phyloP scores from a whole-genome alignment of 2,113 vertebrate species.

The Triplophysa rosa region DNA sequence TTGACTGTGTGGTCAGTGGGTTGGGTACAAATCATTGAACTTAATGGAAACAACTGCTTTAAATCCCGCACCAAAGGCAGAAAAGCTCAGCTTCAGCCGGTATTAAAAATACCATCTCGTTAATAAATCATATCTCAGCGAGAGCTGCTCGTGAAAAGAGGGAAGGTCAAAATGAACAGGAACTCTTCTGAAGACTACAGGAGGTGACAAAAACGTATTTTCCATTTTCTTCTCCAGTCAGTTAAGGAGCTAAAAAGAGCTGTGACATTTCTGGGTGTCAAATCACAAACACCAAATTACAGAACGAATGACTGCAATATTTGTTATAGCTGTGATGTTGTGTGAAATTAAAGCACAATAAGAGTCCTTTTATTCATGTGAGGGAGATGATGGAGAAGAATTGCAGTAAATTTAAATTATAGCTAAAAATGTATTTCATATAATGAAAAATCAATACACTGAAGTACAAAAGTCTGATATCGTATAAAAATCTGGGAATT shows the following conservation, averaged over 20 bases:
- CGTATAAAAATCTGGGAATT: not conserved
- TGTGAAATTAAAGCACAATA: not conserved
- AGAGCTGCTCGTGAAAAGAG: not conserved
- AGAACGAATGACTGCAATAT: not conserved
- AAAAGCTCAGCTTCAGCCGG: not conserved
- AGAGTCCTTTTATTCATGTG: not conserved
- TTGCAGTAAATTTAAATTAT: not conserved
- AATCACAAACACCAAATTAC: not conserved
- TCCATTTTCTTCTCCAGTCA: constrained; percentile 1
- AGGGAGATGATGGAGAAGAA: not conserved
- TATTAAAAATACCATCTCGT: constrained; percentile 14
- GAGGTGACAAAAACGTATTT: not conserved
- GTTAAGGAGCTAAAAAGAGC: not conserved
- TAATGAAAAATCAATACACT: too few species aligned
- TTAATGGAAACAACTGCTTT: not conserved
- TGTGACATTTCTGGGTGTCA: constrained; percentile 8
- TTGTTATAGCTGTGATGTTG: not conserved
- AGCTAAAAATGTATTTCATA: too few species aligned
- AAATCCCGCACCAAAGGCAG: not conserved
- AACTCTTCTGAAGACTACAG: constrained; percentile 12
- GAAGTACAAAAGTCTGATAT: too few species aligned
- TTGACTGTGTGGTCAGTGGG: not conserved
- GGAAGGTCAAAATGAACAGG: constrained; percentile 23
- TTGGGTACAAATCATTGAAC: not conserved
- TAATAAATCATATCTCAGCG: constrained; percentile 14